Base-by-base conservation (phyloP, 1,140 invertebrate genomes). In the Pogonognathellus flavescens region DNA sequence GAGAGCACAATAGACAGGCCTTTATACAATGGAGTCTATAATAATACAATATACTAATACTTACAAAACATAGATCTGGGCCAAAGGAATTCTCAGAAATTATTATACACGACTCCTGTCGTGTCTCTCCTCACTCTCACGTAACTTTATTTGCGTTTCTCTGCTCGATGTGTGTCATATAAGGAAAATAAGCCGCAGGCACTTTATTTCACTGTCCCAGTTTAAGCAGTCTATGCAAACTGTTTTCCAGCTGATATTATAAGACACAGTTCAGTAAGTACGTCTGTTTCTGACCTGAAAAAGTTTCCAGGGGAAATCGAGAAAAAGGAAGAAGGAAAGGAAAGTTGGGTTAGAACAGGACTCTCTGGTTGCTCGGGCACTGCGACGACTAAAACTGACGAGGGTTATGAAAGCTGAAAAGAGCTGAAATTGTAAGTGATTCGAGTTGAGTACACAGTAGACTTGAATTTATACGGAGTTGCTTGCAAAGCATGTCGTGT, bases 211-310 rank as follows among this genome's bases (percentile, higher is more conserved):
- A 49, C 0, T 76, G 70, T 31, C 49, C 70, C 70, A 76, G 25
- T 50, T 50, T 49, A 25, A 11, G 25, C 22, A 49, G 7, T 31
- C 20, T 4, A 41, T 41, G 31, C 31, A 41, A 57, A 57, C 53
- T 14, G n/a, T 57, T 14, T n/a, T 57, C 1, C 11, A 57, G 11
- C 53, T 13, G 53, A 57, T 57, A 57, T 57, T 57, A 57, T n/a
- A 57, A 57, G 2, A 14, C 1, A 14, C 53, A 13, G 11, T n/a
- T 57, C 53, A 14, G 9, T 57, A n/a, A n/a, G 11, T 76, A 25
- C 70, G 31, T 76, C 70, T 76, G n/a, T 18, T 76, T 49, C 14
- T 76, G 66, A 70, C 25, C 66, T 16, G 66, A 41, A 22, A 70
- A 70, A 70, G 13, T 41, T 70, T 70, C 16, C 1, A 14, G 14